These are phyloP conservation scores for Eriocheir sinensis DNA, from an alignment of 1,140 invertebrate species.

Conservation along the genomic window DNA sequence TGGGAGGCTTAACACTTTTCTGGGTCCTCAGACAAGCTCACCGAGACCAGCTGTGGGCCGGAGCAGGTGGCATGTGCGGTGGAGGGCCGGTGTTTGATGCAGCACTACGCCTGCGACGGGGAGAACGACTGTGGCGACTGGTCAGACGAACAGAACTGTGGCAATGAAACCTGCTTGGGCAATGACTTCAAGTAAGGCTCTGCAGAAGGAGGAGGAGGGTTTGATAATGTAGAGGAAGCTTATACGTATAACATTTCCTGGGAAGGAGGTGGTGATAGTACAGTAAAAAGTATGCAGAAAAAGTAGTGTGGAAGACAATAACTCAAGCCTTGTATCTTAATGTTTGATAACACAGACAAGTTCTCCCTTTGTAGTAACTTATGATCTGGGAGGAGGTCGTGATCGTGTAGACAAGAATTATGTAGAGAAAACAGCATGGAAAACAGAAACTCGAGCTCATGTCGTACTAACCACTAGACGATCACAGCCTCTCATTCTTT, in stretches of 20 bases:
- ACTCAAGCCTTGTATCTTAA: too few species aligned
- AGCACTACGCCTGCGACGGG: conserved; percentile 93
- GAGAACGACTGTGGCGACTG: conserved; percentile 94
- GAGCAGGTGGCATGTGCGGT: conserved; percentile 58
- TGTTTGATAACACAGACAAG: too few species aligned
- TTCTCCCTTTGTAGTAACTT: too few species aligned
- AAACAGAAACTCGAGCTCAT: too few species aligned
- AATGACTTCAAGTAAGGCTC: conserved; percentile 80
- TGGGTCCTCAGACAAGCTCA: conserved; percentile 5
- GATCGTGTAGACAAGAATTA: too few species aligned
- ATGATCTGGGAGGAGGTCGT: too few species aligned
- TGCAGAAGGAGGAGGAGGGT: not conserved
- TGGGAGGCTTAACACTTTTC: too few species aligned
- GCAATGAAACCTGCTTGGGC: conserved; percentile 80
- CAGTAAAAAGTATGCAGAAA: conserved; percentile 26
- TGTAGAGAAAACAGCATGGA: too few species aligned
- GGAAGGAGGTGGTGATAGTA: not conserved
- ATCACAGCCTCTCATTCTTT: too few species aligned
- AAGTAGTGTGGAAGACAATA: too few species aligned
- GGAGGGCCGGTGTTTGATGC: conserved; percentile 66
- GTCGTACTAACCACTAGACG: too few species aligned
- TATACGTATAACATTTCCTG: too few species aligned
- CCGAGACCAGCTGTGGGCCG: conserved; percentile 3
- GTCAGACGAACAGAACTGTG: conserved; percentile 93
- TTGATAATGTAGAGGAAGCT: not conserved